Evolutionary conservation across 2,888 invertebrate species (phyloP).

Genomic region (Diaprepes abbreviatus): DNA sequence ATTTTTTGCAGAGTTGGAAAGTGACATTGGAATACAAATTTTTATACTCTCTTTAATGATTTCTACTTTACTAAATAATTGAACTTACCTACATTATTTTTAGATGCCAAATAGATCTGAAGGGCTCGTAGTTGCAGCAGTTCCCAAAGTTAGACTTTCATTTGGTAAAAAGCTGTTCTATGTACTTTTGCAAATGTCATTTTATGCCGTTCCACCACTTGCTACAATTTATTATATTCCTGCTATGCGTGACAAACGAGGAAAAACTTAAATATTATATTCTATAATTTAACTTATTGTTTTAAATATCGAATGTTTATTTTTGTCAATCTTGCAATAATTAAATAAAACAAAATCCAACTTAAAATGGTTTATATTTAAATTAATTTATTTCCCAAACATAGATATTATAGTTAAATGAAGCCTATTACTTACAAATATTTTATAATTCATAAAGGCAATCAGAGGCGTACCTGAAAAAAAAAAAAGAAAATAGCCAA

Average conservation of each 20-base stretch:
- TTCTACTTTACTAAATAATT: too few species aligned
- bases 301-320: not conserved
- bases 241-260: constrained; percentile 27
- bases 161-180: constrained; percentile 7
- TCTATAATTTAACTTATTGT: not conserved
- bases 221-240: constrained; percentile 30
- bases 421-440: not conserved
- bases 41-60: too few species aligned
- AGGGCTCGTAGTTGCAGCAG: constrained; percentile 10
- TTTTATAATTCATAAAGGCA: not conserved
- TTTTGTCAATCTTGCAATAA: not conserved
- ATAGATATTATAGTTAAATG: constrained; percentile 8
- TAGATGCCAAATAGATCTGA: constrained; percentile 25
- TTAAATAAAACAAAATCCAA: not conserved
- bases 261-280: too few species aligned
- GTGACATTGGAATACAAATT: too few species aligned
- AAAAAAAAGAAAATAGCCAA: too few species aligned
- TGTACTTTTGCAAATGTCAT: not conserved
- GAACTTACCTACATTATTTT: too few species aligned
- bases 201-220: constrained; percentile 9
- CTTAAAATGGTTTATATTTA: not conserved
- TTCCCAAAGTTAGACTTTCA: constrained; percentile 23
- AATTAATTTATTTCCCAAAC: constrained; percentile 12
- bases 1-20: too few species aligned
- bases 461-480: constrained; percentile 1